Evolutionary conservation across 2,888 invertebrate species (phyloP).

Genomic region (Eilema depressum): DNA sequence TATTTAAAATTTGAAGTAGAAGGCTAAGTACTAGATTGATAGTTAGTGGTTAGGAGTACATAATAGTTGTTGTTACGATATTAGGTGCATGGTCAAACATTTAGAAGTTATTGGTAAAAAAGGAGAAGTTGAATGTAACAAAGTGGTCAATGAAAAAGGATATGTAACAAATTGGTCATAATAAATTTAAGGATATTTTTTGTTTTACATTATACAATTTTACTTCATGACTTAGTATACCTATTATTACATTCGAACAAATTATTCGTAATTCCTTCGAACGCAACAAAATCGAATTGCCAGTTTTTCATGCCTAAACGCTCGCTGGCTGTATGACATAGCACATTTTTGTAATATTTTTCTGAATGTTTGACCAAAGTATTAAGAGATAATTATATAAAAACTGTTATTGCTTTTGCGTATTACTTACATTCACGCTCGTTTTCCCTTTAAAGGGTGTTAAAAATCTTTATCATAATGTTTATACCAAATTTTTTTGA

Average conservation of each 20-base stretch:
- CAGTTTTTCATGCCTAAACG: too few relatives aligned
- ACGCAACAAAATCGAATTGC: too few relatives aligned
- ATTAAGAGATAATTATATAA: constrained; percentile 1
- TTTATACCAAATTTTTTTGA: not conserved
- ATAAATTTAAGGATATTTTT: too few relatives aligned
- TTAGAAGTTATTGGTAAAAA: not conserved
- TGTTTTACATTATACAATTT: too few relatives aligned
- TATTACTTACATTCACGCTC: constrained; percentile 25
- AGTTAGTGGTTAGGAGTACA: constrained; percentile 3
- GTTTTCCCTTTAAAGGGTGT: constrained; percentile 25
- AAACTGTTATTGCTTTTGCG: not conserved
- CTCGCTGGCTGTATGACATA: too few relatives aligned
- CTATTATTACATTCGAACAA: too few relatives aligned
- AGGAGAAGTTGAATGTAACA: not conserved
- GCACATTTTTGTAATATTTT: not conserved
- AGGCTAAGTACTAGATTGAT: constrained; percentile 3
- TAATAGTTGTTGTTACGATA: constrained; percentile 2
- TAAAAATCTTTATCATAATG: not conserved
- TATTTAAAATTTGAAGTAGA: constrained; percentile 12
- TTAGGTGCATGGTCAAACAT: constrained; percentile 2
- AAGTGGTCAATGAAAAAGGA: not conserved
- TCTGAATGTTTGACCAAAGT: constrained; percentile 4
- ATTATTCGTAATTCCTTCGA: too few relatives aligned
- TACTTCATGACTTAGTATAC: too few relatives aligned
- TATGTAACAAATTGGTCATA: too few relatives aligned